These are phyloP conservation scores for Pentamera pediparva DNA, from an alignment of 53 echinoderm and acorn worm genomes.

Conservation along the genomic window DNA sequence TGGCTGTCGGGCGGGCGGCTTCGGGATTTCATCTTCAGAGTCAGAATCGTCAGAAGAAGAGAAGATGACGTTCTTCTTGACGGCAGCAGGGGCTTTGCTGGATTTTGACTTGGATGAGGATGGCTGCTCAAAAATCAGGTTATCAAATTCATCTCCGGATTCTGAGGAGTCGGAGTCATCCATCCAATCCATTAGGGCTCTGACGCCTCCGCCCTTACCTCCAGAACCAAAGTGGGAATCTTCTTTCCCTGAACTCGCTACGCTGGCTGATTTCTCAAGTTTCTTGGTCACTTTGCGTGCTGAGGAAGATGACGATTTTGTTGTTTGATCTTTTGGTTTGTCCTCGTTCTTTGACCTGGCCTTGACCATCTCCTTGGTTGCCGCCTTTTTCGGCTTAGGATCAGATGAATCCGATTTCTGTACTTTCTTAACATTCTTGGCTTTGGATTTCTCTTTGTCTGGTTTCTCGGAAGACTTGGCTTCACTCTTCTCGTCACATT, in stretches of 20 bases:
- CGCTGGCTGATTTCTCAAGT: constrained; percentile 30
- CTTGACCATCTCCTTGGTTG: neutral
- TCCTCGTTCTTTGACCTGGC: constrained; percentile 37
- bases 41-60: constrained; percentile 31
- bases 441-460: constrained; percentile 16
- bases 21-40: neutral
- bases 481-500: constrained; percentile 42
- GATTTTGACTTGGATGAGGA: neutral
- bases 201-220: constrained; percentile 57
- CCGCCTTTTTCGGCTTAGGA: neutral
- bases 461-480: constrained; percentile 36
- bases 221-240: constrained; percentile 31
- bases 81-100: neutral
- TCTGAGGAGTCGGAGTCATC: constrained; percentile 63
- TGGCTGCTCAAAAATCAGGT: neutral
- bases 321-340: constrained; percentile 14
- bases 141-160: constrained; percentile 65
- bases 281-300: constrained; percentile 16
- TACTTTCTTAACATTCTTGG: constrained; percentile 18
- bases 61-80: constrained; percentile 20
- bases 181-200: constrained; percentile 58
- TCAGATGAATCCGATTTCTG: constrained; percentile 18
- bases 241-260: constrained; percentile 27
- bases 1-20: neutral
- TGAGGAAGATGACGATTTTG: neutral